Conservation (phyloP, 2,888 invertebrate species). For the Pseudococcus viburni region DNA sequence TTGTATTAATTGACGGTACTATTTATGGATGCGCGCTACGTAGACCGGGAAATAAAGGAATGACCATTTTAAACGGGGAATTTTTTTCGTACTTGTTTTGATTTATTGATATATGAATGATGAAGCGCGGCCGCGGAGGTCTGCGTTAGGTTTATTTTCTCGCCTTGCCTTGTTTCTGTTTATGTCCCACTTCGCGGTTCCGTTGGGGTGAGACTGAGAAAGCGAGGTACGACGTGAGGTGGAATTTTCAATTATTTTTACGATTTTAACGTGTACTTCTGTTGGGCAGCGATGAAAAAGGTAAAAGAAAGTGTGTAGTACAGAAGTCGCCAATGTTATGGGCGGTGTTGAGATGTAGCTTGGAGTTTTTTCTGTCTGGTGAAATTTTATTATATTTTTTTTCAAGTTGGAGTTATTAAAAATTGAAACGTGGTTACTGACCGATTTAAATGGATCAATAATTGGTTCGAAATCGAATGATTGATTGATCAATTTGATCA, state of each 20-base stretch:
- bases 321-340: too few species aligned
- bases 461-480: too few species aligned
- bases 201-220: background rate
- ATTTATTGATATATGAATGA: slow-evolving; percentile 43
- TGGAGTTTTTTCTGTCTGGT: too few species aligned
- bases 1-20: slow-evolving; percentile 47
- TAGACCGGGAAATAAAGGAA: slow-evolving; percentile 38
- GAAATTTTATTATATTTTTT: too few species aligned
- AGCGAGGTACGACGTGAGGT: background rate
- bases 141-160: slow-evolving; percentile 26
- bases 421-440: too few species aligned
- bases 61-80: slow-evolving; percentile 25
- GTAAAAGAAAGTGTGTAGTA: background rate
- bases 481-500: too few species aligned
- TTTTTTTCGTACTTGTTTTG: slow-evolving; percentile 40
- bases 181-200: background rate
- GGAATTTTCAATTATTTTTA: background rate
- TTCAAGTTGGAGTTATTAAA: too few species aligned
- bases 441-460: too few species aligned
- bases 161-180: background rate
- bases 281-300: background rate
- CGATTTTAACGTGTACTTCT: background rate
- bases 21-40: slow-evolving; percentile 34
- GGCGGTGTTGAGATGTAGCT: too few species aligned
- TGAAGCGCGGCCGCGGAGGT: background rate